Base-by-base conservation (phyloP, 2,113 vertebrate genomes). In the Alaudala cheleensis region DNA sequence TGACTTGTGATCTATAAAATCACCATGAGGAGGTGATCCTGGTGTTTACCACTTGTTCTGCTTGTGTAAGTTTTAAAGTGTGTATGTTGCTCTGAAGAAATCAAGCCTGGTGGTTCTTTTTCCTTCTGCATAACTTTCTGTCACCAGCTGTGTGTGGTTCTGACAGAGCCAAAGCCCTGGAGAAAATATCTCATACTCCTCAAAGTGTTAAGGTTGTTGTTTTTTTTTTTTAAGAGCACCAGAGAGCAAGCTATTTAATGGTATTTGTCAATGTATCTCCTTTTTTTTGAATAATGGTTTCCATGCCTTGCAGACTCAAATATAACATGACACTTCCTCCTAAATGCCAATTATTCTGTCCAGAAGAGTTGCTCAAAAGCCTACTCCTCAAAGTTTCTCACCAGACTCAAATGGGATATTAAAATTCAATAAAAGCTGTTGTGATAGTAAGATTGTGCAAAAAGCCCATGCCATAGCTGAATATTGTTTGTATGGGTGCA, bases 281-380 rank as follows among this genome's bases (percentile, higher is more conserved):
- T 54, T 58, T 56, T n/a, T 54, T 81, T 88, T 61, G 14, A 80
- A 50, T 93, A 95, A 94, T 90, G 19, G 42, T 82, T 95, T 93
- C 82, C 72, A 66, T 86, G 39, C 67, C 67, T 94, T 7, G 3
- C 40, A 62, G 60, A 66, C 22, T 81, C 86, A 88, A 90, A 92
- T 71, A 80, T 33, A 92, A 92, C 56, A 73, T 70, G 84, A 82
- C 84, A 67, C 26, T 94, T 94, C 79, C 64, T 94, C 44, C 28
- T 92, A 90, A 95, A 78, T 62, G 26, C 26, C 50, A 91, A 47
- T 91, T 95, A 77, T 66, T 86, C 42, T 91, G 50, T 88, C 62
- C 42, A 54, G 79, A 88, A 90, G 47, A 92, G 51, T 72, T 83
- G 58, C 26, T 29, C 42, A 47, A 69, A 92, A 90, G 29, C 80